Conservation (phyloP, 2,888 invertebrate species). For the Stenoptilia bipunctidactyla region DNA sequence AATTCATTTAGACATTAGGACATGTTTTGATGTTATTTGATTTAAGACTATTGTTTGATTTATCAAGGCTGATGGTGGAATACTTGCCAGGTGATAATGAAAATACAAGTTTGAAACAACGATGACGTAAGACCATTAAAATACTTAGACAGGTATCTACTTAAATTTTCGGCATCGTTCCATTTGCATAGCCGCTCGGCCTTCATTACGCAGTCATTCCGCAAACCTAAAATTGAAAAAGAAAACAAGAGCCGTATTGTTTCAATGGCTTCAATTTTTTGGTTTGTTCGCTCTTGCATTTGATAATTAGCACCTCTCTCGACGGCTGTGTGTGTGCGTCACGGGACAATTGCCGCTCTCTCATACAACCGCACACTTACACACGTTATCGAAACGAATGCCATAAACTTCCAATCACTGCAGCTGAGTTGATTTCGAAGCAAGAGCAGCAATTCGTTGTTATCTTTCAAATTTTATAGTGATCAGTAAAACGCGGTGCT, state of each 20-base stretch:
- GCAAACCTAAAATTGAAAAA: slow-evolving; percentile 68
- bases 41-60: slow-evolving; percentile 67
- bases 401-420: slow-evolving; percentile 64
- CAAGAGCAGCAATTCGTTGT: slow-evolving; percentile 54
- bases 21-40: slow-evolving; percentile 25
- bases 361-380: slow-evolving; percentile 46
- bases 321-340: slow-evolving; percentile 14
- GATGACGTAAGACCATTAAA: slow-evolving; percentile 70
- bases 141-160: slow-evolving; percentile 33
- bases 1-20: neutral
- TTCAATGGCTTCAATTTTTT: slow-evolving; percentile 68
- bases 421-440: slow-evolving; percentile 41
- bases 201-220: slow-evolving; percentile 66
- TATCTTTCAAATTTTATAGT: slow-evolving; percentile 70
- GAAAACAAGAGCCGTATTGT: slow-evolving; percentile 63
- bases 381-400: slow-evolving; percentile 46
- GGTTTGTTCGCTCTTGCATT: slow-evolving; percentile 62
- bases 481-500: slow-evolving; percentile 66
- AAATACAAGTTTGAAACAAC: slow-evolving; percentile 68
- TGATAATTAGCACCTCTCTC: slow-evolving; percentile 63
- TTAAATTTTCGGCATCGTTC: slow-evolving; percentile 64
- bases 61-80: slow-evolving; percentile 66
- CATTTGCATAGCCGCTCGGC: slow-evolving; percentile 63
- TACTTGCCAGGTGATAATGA: slow-evolving; percentile 68
- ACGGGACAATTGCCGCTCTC: slow-evolving; percentile 37